Evolutionary conservation across 2,797 vertebrate species (phyloP).

Genomic region (Esox masquinongy): DNA sequence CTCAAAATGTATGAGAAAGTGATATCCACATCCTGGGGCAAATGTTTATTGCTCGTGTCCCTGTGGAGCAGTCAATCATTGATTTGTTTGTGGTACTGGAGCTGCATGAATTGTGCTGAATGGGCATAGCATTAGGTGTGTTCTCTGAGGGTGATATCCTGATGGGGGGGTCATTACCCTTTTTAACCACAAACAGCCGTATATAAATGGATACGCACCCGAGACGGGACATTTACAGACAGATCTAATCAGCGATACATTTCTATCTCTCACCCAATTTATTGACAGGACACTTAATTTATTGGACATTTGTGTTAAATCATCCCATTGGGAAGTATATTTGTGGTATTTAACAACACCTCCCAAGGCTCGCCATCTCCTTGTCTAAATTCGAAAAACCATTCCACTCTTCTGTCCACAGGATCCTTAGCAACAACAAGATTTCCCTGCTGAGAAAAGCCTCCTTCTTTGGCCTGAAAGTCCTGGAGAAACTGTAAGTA

Average conservation of each 20-base stretch:
- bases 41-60: slow-evolving; percentile 48
- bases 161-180: slow-evolving; percentile 54
- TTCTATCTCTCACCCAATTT: slow-evolving; percentile 45
- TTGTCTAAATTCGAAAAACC: slow-evolving; percentile 22
- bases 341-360: slow-evolving; percentile 39
- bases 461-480: slow-evolving; percentile 82
- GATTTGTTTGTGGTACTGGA: slow-evolving; percentile 58
- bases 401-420: slow-evolving; percentile 61
- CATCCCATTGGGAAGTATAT: slow-evolving; percentile 36
- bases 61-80: slow-evolving; percentile 50
- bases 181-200: slow-evolving; percentile 55
- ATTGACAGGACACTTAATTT: slow-evolving; percentile 59
- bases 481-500: slow-evolving; percentile 91
- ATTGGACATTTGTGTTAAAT: slow-evolving; percentile 46
- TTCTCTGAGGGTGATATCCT: slow-evolving; percentile 51
- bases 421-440: slow-evolving; percentile 88
- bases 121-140: slow-evolving; percentile 43
- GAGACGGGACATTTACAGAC: slow-evolving; percentile 48
- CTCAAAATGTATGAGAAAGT: not conserved
- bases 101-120: slow-evolving; percentile 64
- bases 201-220: slow-evolving; percentile 51
- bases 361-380: slow-evolving; percentile 1
- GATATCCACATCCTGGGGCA: slow-evolving; percentile 15
- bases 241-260: slow-evolving; percentile 56
- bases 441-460: slow-evolving; percentile 82